phyloP scores from a whole-genome alignment of 2,797 vertebrate species.

The Lagorchestes hirsutus region DNA sequence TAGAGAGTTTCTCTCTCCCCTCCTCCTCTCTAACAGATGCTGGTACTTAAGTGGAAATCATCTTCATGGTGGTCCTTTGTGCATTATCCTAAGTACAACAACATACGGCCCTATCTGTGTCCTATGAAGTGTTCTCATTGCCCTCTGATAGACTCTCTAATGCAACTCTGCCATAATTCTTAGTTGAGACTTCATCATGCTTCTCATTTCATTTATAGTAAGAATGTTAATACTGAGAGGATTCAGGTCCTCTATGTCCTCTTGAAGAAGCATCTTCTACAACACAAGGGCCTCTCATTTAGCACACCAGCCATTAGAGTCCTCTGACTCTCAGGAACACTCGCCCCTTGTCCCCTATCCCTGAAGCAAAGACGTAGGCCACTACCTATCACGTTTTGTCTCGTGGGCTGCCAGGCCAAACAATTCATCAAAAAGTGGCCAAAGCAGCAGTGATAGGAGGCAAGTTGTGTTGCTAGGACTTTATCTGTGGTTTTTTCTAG shows the following conservation, averaged over 20 bases:
- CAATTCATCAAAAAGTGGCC: background rate
- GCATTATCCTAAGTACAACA: background rate
- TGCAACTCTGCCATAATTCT: background rate
- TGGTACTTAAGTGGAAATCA: background rate
- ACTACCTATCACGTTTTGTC: background rate
- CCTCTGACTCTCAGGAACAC: background rate
- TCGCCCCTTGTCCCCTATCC: background rate
- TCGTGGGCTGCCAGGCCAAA: background rate
- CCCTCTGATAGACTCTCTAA: background rate
- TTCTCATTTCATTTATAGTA: background rate
- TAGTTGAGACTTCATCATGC: background rate
- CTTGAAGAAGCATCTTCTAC: background rate
- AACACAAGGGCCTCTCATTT: background rate
- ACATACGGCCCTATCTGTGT: background rate
- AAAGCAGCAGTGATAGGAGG: background rate
- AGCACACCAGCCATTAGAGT: background rate
- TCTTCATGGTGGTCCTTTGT: background rate
- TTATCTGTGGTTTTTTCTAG: background rate
- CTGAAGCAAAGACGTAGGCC: background rate
- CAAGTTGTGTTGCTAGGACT: background rate
- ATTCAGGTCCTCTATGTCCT: background rate
- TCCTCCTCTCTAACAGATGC: background rate
- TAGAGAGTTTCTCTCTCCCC: background rate
- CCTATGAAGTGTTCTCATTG: background rate
- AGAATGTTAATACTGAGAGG: background rate